Evolutionary conservation across 2,113 vertebrate species (phyloP), one percentile per base, ranked within the genome.

Genomic region (Catharus minimus): DNA sequence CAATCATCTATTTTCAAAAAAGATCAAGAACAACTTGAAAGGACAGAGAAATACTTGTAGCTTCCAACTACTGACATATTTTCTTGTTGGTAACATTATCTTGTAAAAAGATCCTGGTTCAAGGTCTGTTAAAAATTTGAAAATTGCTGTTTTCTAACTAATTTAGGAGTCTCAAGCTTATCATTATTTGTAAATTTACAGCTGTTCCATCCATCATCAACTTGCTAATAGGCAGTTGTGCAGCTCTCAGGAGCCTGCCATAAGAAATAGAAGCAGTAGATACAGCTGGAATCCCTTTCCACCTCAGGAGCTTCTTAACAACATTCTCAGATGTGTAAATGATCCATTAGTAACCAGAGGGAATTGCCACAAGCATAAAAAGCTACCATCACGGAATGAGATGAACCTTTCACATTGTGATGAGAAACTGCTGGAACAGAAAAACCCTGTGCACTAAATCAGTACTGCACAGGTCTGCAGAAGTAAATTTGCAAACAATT

Each of bases 261-360:
- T 73, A 94, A 96, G 97, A 97, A 97, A 96, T 90, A 89, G 84
- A 88, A 97, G 95, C 76, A 90, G 85, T 90, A 94, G 89, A 93
- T 98, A 92, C 90, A 97, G 95, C 91, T 96, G 96, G 95, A 97
- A 90, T 97, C 86, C 26, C 86, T 80, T 96, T 96, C 71, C 91
- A 96, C 86, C 92, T 97, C 96, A 95, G 95, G 93, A 97, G 93
- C 94, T 96, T 96, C 96, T 94, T 97, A 97, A 97, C 96, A 92
- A 85, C 95, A 92, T 97, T 97, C 94, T 97, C 97, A 97, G 96
- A 98, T 97, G 97, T 97, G 97, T 96, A 97, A 97, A 96, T 93
- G 95, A 97, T 96, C 95, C 97, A 96, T 97, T 94, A 96, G 95
- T 69, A 95, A 95, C 96, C 92, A 58, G 32, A 78, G 95, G 93